phyloP scores from a whole-genome alignment of 1,140 invertebrate species.

The Anastrepha ludens region DNA sequence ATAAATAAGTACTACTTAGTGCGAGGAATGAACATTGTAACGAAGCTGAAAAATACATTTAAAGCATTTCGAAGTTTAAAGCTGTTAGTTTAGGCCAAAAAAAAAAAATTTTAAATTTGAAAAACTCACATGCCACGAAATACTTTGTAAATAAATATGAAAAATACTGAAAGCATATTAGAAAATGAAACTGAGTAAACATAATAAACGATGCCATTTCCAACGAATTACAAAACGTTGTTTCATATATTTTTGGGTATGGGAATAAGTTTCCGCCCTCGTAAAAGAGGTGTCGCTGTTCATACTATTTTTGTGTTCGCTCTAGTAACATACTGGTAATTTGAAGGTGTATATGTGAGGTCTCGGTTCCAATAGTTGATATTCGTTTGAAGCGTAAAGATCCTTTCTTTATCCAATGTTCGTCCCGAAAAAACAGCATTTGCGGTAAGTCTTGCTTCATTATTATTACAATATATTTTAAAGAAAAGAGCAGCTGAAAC shows the following conservation, averaged over 20 bases:
- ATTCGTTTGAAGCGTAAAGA: too few relatives aligned
- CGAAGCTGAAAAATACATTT: neutral
- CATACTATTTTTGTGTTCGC: too few relatives aligned
- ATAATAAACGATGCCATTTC: slow-evolving; percentile 50
- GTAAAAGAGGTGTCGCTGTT: too few relatives aligned
- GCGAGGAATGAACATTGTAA: neutral
- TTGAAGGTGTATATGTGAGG: too few relatives aligned
- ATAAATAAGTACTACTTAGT: neutral
- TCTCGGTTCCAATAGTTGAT: too few relatives aligned
- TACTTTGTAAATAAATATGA: neutral
- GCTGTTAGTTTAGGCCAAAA: neutral
- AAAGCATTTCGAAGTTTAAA: neutral
- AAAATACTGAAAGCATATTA: neutral
- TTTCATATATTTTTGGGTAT: neutral
- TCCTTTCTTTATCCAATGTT: too few relatives aligned
- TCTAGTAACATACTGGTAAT: too few relatives aligned
- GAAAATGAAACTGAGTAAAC: slow-evolving; percentile 19
- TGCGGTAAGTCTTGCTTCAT: too few relatives aligned
- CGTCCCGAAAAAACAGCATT: too few relatives aligned
- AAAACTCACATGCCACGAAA: neutral
- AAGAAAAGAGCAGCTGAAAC: too few relatives aligned
- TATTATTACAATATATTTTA: too few relatives aligned
- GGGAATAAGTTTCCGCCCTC: too few relatives aligned
- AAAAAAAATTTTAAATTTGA: neutral
- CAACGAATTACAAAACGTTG: slow-evolving; percentile 6